A percentile compares a stretch with the other conserved stretches of the same genome.
Conservation (phyloP, 2,888 invertebrate species). For the Antheraea yamamai region DNA sequence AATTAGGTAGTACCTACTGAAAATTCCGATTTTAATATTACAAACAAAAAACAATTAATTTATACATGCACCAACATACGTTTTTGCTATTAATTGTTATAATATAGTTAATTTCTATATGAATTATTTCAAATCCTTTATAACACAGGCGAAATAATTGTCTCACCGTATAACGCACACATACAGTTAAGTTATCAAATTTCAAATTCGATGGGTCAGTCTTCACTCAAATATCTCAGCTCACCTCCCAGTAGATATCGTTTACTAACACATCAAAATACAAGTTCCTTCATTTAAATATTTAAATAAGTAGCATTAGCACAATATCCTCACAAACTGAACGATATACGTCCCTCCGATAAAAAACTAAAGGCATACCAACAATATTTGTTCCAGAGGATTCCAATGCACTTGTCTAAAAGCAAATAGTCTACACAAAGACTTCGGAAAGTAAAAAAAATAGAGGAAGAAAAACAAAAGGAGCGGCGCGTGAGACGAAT, state of each 20-base stretch:
- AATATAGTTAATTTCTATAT: too few relatives aligned
- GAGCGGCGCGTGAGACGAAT: conserved; percentile 53
- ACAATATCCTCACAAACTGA: conserved; percentile 13
- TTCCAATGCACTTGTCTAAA: conserved; percentile 72
- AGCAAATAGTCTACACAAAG: conserved; percentile 74
- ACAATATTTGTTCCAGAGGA: conserved; percentile 66
- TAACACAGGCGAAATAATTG: neutral
- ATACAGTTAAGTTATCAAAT: neutral
- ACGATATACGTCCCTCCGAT: conserved; percentile 22
- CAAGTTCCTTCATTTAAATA: neutral
- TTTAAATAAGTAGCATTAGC: conserved; percentile 32
- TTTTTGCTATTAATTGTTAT: too few relatives aligned
- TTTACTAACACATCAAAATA: neutral
- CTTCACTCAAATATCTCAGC: neutral
- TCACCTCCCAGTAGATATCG: neutral
- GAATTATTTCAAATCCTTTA: neutral
- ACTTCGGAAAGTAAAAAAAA: conserved; percentile 39
- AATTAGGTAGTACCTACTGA: too few relatives aligned
- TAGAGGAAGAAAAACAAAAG: conserved; percentile 69
- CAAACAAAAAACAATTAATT: too few relatives aligned
- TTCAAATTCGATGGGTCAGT: neutral
- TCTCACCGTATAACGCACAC: neutral
- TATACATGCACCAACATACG: too few relatives aligned
- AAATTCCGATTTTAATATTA: too few relatives aligned
- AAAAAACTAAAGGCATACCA: conserved; percentile 44